Conservation (phyloP, 2,888 invertebrate genomes). For the Luperina testacea region DNA sequence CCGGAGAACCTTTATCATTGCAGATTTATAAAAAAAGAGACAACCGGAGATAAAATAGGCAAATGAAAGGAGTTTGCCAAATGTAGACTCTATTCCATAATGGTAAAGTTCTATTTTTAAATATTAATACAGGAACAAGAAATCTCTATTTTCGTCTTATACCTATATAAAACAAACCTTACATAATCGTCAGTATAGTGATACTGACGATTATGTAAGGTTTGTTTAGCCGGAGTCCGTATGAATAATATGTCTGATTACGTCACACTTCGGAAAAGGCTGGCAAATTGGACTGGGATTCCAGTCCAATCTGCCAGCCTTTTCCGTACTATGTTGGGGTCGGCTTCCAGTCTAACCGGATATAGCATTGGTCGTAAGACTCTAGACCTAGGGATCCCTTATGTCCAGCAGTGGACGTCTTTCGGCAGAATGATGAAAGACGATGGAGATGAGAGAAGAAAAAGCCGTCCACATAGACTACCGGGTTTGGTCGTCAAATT, state of each 20-base stretch:
- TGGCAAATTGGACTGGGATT: too few species aligned
- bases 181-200: not conserved
- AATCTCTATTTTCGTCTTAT: not conserved
- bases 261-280: too few species aligned
- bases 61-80: not conserved
- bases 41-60: not conserved
- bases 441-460: not conserved
- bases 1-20: too few species aligned
- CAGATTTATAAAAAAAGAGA: not conserved
- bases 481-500: not conserved
- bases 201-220: too few species aligned
- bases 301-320: too few species aligned
- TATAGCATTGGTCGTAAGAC: too few species aligned
- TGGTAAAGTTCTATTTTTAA: not conserved
- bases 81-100: not conserved
- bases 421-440: not conserved
- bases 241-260: too few species aligned
- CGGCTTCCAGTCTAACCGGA: too few species aligned
- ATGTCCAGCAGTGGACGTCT: not conserved
- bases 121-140: not conserved
- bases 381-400: too few species aligned
- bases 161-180: slow-evolving; percentile 1
- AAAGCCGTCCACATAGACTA: not conserved
- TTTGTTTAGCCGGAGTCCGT: too few species aligned
- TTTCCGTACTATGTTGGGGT: too few species aligned